These are phyloP conservation scores for Agrochola lota DNA, from an alignment of 2,888 invertebrate genomes.

Conservation along the genomic window DNA sequence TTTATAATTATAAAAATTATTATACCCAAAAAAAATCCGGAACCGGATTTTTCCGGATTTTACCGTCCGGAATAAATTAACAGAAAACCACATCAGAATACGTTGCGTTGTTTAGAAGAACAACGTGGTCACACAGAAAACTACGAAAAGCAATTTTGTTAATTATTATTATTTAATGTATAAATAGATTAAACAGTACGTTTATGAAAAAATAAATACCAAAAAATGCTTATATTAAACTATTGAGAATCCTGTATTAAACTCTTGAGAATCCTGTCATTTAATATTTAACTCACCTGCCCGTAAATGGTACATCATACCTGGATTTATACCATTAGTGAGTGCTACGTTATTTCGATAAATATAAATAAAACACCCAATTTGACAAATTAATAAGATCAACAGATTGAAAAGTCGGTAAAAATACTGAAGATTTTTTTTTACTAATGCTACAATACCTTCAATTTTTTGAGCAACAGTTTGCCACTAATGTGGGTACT, in stretches of 20 bases:
- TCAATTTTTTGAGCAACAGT: not conserved
- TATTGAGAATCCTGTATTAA: too few relatives aligned
- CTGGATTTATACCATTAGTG: not conserved
- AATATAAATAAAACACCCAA: not conserved
- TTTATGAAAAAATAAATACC: not conserved
- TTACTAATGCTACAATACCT: not conserved
- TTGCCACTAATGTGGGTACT: conserved; percentile 12
- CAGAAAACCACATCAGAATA: not conserved
- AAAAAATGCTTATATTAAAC: too few relatives aligned
- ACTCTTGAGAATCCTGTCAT: too few relatives aligned
- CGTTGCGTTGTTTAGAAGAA: not conserved
- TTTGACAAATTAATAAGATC: not conserved
- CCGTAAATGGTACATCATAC: not conserved
- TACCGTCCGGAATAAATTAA: too few relatives aligned
- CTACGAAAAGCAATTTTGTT: not conserved
- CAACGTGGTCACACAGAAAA: not conserved
- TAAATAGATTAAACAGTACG: too few relatives aligned
- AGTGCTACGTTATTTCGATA: not conserved
- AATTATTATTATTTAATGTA: too few relatives aligned
- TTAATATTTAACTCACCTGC: not conserved
- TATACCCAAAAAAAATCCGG: too few relatives aligned
- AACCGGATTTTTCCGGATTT: too few relatives aligned
- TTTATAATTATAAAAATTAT: too few relatives aligned
- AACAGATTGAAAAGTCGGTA: not conserved
- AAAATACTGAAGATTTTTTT: not conserved